A percentile compares a stretch with the other conserved stretches of the same genome.
Evolutionary conservation across 2,888 invertebrate genomes (phyloP).

Genomic region (Ormyrus pomaceus): DNA sequence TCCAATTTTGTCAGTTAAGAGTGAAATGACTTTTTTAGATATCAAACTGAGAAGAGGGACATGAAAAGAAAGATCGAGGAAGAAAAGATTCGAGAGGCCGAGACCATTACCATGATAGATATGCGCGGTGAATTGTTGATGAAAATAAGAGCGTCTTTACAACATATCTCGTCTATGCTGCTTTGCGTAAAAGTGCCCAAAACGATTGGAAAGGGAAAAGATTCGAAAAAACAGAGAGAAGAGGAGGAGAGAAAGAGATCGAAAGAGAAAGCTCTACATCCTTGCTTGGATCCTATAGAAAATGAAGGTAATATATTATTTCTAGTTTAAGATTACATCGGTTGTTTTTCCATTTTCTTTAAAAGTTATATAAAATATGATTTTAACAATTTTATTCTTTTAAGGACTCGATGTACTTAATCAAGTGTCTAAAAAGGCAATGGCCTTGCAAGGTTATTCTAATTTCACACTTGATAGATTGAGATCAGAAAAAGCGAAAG

Average conservation of each 20-base stretch:
- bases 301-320: conserved; percentile 59
- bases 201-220: not conserved
- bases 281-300: conserved; percentile 58
- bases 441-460: conserved; percentile 64
- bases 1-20: too few species aligned
- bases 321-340: not conserved
- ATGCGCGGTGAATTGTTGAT: conserved; percentile 78
- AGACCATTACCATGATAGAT: conserved; percentile 75
- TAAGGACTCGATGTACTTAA: conserved; percentile 66
- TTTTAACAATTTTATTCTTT: conserved; percentile 21
- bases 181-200: conserved; percentile 66
- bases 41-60: conserved; percentile 76
- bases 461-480: conserved; percentile 65
- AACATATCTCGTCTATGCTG: conserved; percentile 79
- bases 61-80: conserved; percentile 75
- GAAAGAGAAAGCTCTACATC: conserved; percentile 32
- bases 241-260: conserved; percentile 49
- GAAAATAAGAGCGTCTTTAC: conserved; percentile 79
- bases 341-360: not conserved
- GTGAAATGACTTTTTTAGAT: conserved; percentile 70
- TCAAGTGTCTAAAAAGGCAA: conserved; percentile 65
- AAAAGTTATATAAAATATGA: not conserved
- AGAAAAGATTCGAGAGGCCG: conserved; percentile 75
- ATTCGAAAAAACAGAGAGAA: conserved; percentile 35
- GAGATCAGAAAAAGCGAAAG: conserved; percentile 64